Evolutionary conservation across 2,888 invertebrate species (phyloP).

Genomic region (Macrostomum cliftonense): DNA sequence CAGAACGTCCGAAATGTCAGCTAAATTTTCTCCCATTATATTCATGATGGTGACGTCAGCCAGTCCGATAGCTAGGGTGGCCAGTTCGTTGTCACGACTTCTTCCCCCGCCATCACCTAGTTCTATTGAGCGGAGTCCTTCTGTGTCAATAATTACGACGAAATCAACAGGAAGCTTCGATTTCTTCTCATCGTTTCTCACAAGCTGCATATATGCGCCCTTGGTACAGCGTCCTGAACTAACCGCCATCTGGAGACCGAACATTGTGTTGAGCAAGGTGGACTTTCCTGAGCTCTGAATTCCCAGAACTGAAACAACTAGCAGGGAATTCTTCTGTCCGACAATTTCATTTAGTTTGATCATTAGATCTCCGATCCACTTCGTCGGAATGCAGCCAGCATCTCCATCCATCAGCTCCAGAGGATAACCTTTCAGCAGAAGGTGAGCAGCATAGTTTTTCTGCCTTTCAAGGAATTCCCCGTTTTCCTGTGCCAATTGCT

Average conservation of each 20-base stretch:
- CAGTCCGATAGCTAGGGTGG: constrained; percentile 8
- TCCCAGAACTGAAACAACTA: constrained; percentile 7
- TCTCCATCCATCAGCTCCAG: constrained; percentile 11
- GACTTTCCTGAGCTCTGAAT: constrained; percentile 1
- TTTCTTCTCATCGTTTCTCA: neutral
- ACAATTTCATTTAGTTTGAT: too few relatives aligned
- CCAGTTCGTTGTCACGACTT: constrained; percentile 6
- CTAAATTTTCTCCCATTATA: constrained; percentile 2
- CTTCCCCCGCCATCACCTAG: neutral
- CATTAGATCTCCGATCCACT: neutral
- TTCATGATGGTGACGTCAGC: constrained; percentile 9
- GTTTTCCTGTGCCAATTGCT: too few relatives aligned
- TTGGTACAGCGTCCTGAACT: constrained; percentile 10
- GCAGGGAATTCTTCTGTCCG: too few relatives aligned
- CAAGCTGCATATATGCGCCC: constrained; percentile 8
- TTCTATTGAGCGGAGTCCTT: neutral
- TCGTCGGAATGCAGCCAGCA: constrained; percentile 2
- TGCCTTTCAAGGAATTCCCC: too few relatives aligned
- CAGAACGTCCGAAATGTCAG: constrained; percentile 6
- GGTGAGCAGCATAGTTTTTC: neutral
- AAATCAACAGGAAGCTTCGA: too few relatives aligned
- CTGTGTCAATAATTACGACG: neutral
- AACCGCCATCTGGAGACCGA: constrained; percentile 8
- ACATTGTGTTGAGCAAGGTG: constrained; percentile 10
- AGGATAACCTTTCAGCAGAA: constrained; percentile 5